Conservation (phyloP, 2,797 vertebrate genomes). For the Myotis vivesi region DNA sequence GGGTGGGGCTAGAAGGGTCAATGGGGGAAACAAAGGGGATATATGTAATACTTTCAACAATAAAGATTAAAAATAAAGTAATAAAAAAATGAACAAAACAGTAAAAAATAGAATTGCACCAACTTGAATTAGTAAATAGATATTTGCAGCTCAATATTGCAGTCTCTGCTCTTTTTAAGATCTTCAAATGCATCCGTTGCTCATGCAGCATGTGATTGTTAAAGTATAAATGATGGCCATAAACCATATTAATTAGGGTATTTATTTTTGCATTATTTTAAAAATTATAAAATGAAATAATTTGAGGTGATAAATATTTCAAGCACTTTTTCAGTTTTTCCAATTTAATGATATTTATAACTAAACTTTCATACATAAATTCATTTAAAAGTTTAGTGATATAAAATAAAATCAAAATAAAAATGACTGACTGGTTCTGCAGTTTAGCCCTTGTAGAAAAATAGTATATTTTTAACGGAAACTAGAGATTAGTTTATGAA, state of each 20-base stretch:
- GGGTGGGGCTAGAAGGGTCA: too few species aligned
- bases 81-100: too few species aligned
- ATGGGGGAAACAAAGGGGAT: too few species aligned
- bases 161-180: background rate
- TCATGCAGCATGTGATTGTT: background rate
- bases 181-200: background rate
- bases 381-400: background rate
- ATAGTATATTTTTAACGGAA: background rate
- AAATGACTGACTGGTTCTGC: background rate
- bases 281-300: background rate
- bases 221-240: background rate
- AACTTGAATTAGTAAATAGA: background rate
- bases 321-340: background rate
- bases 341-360: conserved; percentile 5
- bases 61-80: too few species aligned
- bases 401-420: background rate
- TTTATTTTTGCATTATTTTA: background rate
- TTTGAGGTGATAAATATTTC: background rate
- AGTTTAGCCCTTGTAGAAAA: background rate
- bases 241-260: background rate
- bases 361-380: background rate
- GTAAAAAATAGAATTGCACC: background rate
- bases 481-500: background rate
- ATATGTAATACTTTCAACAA: too few species aligned
- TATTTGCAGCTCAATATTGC: background rate